Base-by-base conservation (phyloP, 2,888 invertebrate genomes). In the Agapostemon virescens region DNA sequence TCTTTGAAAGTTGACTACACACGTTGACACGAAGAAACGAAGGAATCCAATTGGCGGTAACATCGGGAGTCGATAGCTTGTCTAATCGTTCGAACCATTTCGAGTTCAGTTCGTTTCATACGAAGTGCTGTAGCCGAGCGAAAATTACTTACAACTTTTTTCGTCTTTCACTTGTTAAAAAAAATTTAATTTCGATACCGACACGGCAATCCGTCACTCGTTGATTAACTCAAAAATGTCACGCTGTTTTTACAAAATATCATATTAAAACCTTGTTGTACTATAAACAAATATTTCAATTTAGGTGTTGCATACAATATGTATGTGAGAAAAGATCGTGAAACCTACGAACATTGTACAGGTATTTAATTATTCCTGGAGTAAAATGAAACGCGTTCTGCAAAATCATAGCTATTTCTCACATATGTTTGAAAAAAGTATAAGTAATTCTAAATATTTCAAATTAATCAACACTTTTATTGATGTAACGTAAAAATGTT, bases 71-170 rank as follows among this genome's bases (percentile, higher is more conserved):
- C 49, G 86, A 83, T 84, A 83, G 23, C 76, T 86, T 86, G 84
- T 86, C 86, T 84, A 84, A 86, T 86, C 84, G 78, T 63, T 36
- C 49, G 30, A 23, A 52, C 71, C 49, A 58, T 76, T 82, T 13
- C 58, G 33, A 75, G 26, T 45, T 70, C 52, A 52, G 58, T 49
- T n/a, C 45, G 9, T 49, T n/a, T 49, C 45, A 40, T 61, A 40
- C 42, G 49, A 40, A 23, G 49, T 68, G 17, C n/a, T 26, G 64
- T 52, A 30, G 15, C 52, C 52, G 72, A 36, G 68, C 75, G 17
- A 77, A 55, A 75, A 63, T 64, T 38, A 6, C n/a, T 42, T n/a
- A 33, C 42, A 13, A 26, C 26, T 38, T 15, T 15, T 69, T 17
- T 64, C 20, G 15, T 11, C 23, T 68, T 2, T 63, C 11, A 26